These are phyloP conservation scores for Turdus rufiventris DNA, from an alignment of 2,113 vertebrate genomes.

Conservation along the genomic window DNA sequence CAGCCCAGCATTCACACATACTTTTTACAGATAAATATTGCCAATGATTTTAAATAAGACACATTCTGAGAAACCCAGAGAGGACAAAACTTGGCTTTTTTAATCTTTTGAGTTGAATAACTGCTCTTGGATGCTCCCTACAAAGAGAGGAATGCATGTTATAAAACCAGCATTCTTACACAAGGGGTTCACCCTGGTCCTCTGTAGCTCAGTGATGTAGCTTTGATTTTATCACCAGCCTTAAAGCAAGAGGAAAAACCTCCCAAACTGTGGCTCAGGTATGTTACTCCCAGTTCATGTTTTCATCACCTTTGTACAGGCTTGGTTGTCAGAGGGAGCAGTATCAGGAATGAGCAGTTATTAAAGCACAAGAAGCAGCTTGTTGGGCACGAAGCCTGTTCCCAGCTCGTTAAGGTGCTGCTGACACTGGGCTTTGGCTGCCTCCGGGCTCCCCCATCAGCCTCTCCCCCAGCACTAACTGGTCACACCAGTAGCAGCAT, in stretches of 20 bases:
- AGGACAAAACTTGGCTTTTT: neutral
- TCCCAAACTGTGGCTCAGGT: neutral
- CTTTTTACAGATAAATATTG: neutral
- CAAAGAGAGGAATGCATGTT: neutral
- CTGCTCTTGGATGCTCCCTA: neutral
- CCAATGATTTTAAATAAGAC: neutral
- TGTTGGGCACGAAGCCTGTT: neutral
- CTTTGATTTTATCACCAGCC: neutral
- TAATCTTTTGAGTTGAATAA: neutral
- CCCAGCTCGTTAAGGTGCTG: neutral
- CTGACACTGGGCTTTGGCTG: neutral
- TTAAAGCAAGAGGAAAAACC: neutral
- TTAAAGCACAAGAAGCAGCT: slow-evolving; percentile 39
- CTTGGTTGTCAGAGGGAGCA: neutral
- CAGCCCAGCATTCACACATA: neutral
- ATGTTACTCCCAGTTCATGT: neutral
- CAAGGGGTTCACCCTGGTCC: neutral
- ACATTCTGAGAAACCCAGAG: neutral
- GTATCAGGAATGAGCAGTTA: neutral
- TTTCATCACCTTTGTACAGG: neutral
- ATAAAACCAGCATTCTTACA: neutral
- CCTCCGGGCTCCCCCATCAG: slow-evolving; percentile 6
- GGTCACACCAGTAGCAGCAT: slow-evolving; percentile 23
- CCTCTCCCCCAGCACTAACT: neutral
- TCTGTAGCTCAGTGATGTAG: neutral